Conservation (phyloP, 2,888 invertebrate species). For the Myopa testacea region DNA sequence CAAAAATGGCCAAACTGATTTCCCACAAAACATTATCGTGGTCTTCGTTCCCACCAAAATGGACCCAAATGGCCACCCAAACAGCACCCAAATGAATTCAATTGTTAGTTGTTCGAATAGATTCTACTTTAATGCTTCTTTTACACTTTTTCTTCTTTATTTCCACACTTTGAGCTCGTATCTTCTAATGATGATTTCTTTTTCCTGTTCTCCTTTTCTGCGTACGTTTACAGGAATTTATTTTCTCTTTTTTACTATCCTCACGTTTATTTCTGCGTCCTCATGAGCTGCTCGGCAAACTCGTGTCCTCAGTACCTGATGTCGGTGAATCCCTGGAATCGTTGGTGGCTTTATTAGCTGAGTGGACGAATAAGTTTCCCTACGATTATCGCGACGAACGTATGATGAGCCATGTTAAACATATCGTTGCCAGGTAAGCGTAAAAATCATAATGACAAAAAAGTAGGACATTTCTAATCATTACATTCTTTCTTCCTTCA, state of each 20-base stretch:
- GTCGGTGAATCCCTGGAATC: slow-evolving; percentile 65
- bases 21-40: no score
- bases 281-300: slow-evolving; percentile 66
- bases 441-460: background rate
- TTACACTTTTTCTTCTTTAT: background rate
- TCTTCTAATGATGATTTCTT: background rate
- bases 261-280: slow-evolving; percentile 68
- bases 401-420: slow-evolving; percentile 69
- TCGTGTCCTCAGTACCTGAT: slow-evolving; percentile 67
- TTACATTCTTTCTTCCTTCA: no score
- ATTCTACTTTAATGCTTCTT: no score
- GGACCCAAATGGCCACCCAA: no score
- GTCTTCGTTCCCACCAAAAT: no score
- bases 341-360: slow-evolving; percentile 64
- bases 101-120: no score
- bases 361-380: slow-evolving; percentile 68
- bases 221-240: slow-evolving; percentile 62
- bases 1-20: no score
- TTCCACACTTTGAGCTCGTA: background rate
- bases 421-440: slow-evolving; percentile 68
- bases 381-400: slow-evolving; percentile 69
- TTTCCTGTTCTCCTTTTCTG: background rate
- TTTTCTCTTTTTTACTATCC: slow-evolving; percentile 68
- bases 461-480: no score
- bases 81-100: no score